Base-by-base conservation (phyloP, 1,140 invertebrate genomes). In the Drosophila paulistorum region DNA sequence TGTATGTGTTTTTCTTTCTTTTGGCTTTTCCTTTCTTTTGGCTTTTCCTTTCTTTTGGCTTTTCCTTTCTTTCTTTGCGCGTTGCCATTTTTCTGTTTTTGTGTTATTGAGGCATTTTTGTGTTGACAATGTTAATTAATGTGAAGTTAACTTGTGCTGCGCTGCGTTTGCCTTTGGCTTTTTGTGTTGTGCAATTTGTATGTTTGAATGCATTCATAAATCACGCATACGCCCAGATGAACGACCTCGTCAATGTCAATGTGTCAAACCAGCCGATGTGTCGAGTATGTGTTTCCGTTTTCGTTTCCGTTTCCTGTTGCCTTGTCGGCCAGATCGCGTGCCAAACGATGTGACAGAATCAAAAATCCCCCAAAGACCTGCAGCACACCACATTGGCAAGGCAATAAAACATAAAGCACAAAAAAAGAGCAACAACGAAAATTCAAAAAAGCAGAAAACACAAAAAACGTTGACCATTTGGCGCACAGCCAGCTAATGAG, bases 121-220 rank as follows among this genome's bases (percentile, higher is more conserved):
- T 81, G 84, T 81, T 90, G 84, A 89, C 84, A 89, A 63, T 89
- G 71, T 81, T 87, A 89, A 89, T 89, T 89, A 89, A 81, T 89
- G 71, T 70, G 60, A 54, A 85, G 84, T 87, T 87, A 87, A 81
- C 77, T 84, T 80, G 62, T 77, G 26, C 3, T 26, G 23, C 60
- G 62, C 63, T 73, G 71, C 65, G 11, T 30, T 39, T 71, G 62
- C 57, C 39, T 30, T 30, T 30, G 30, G 5, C 30, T 30, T 30
- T 35, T 63, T 48, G 42, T 45, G 26, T 35, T 58, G 64, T 68
- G 7, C 58, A 9, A 65, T 41, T 59, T 48, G 33, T 51, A 4
- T 42, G 23, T 41, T 37, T 51, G 33, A 20, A 11, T 30, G 65
- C 81, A 86, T 77, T 67, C 68, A 87, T 80, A 87, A 84, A 84